Conservation (phyloP, 2,888 invertebrate genomes). For the Pseudoips prasinana region DNA sequence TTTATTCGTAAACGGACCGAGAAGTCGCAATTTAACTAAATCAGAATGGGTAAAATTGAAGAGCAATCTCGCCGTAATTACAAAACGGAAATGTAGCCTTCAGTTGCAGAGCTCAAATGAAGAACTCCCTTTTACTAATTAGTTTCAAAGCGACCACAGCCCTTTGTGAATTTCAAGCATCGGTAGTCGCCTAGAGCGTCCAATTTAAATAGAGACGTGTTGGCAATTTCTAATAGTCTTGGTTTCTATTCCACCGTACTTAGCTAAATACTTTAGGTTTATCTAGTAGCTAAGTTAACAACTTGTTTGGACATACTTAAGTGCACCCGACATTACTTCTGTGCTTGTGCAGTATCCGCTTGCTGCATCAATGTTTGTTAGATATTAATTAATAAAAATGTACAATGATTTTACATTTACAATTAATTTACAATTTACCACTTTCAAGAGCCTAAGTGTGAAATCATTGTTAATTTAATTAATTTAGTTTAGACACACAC, state of each 20-base stretch:
- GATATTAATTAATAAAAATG: conserved; percentile 27
- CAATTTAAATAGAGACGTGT: conserved; percentile 70
- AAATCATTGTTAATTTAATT: conserved; percentile 31
- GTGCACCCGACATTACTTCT: conserved; percentile 56
- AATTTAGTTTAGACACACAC: conserved; percentile 17
- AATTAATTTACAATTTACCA: neutral
- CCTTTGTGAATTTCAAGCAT: conserved; percentile 77
- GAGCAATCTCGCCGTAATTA: conserved; percentile 38
- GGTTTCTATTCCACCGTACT: conserved; percentile 59
- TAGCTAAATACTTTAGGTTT: conserved; percentile 55
- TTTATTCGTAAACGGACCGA: conserved; percentile 5
- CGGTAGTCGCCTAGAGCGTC: conserved; percentile 62
- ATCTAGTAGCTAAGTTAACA: conserved; percentile 64
- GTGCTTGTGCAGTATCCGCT: conserved; percentile 78
- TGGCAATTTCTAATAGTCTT: conserved; percentile 57
- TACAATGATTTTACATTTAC: conserved; percentile 46
- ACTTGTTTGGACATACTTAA: conserved; percentile 45
- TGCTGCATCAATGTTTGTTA: conserved; percentile 77
- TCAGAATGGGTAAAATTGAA: conserved; percentile 29
- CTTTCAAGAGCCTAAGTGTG: conserved; percentile 18
- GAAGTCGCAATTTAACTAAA: conserved; percentile 15
- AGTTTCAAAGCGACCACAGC: conserved; percentile 76
- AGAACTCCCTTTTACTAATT: conserved; percentile 70
- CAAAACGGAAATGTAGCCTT: conserved; percentile 66
- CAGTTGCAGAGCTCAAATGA: conserved; percentile 60